phyloP scores from a whole-genome alignment of 2,113 vertebrate species.

The Archocentrus centrarchus region DNA sequence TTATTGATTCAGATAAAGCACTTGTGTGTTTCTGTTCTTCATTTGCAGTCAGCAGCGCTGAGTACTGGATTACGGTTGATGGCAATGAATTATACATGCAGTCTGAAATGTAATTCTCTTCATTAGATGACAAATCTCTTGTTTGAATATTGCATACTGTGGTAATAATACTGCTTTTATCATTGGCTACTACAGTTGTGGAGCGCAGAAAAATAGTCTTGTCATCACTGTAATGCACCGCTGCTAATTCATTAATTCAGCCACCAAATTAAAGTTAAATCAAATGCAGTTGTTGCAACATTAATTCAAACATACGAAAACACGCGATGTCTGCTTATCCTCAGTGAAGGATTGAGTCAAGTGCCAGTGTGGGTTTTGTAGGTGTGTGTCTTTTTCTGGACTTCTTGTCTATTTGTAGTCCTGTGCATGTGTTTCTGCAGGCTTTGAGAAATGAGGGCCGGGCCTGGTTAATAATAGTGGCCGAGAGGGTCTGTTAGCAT shows the following conservation, averaged over 20 bases:
- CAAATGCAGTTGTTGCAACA: slow-evolving; percentile 56
- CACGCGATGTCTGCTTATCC: slow-evolving; percentile 38
- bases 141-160: slow-evolving; percentile 79
- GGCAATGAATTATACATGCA: slow-evolving; percentile 74
- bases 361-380: slow-evolving; percentile 12
- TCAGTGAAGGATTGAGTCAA: slow-evolving; percentile 36
- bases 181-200: slow-evolving; percentile 57
- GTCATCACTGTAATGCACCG: slow-evolving; percentile 60
- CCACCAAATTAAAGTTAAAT: slow-evolving; percentile 63
- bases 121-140: slow-evolving; percentile 78
- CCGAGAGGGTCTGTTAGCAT: slow-evolving; percentile 74
- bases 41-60: slow-evolving; percentile 61
- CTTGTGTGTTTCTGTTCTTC: slow-evolving; percentile 59
- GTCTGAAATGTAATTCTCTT: slow-evolving; percentile 78
- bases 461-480: slow-evolving; percentile 75
- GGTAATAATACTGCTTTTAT: slow-evolving; percentile 77
- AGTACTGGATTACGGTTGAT: slow-evolving; percentile 70
- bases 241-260: slow-evolving; percentile 73
- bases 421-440: slow-evolving; percentile 52
- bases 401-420: slow-evolving; percentile 26
- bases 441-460: slow-evolving; percentile 71
- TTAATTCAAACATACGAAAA: slow-evolving; percentile 57
- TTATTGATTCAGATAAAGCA: slow-evolving; percentile 65
- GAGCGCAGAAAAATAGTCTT: slow-evolving; percentile 63
- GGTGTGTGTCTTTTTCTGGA: slow-evolving; percentile 17